These are phyloP conservation scores for Eumacrocentrus americanus DNA, from an alignment of 2,888 invertebrate species.

Conservation along the genomic window DNA sequence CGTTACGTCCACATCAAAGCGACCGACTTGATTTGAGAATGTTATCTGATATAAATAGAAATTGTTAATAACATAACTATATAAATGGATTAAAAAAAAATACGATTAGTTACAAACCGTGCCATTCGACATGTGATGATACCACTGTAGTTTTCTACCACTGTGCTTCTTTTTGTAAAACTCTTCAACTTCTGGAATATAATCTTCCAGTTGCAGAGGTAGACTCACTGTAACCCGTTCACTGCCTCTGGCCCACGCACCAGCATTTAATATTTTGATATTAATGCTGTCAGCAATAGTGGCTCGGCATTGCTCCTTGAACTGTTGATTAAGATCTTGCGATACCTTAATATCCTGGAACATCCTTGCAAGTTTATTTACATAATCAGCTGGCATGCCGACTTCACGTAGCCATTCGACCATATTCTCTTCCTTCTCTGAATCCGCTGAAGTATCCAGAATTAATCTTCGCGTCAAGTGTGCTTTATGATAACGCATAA, in stretches of 20 bases:
- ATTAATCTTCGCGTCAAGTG: conserved; percentile 95
- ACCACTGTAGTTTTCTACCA: conserved; percentile 97
- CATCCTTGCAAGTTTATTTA: conserved; percentile 97
- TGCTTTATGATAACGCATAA: conserved; percentile 99
- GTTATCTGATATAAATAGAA: conserved; percentile 70
- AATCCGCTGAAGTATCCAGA: conserved; percentile 97
- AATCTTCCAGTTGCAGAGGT: conserved; percentile 97
- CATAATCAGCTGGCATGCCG: conserved; percentile 99
- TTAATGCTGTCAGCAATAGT: conserved; percentile 90
- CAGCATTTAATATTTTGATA: conserved; percentile 97
- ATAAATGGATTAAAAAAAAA: not conserved
- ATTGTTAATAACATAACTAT: not conserved
- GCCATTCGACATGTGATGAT: conserved; percentile 99
- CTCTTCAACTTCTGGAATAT: conserved; percentile 98
- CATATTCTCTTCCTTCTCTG: conserved; percentile 99
- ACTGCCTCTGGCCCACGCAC: conserved; percentile 96
- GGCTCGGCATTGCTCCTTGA: conserved; percentile 76
- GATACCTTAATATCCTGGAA: conserved; percentile 97
- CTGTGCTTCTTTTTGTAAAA: conserved; percentile 98
- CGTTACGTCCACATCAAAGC: conserved; percentile 97
- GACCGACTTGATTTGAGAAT: conserved; percentile 89
- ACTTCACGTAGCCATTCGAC: conserved; percentile 97
- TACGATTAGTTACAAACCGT: conserved; percentile 65
- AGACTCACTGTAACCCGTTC: conserved; percentile 95
- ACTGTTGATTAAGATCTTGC: conserved; percentile 94